Evolutionary conservation across 2,113 vertebrate genomes (phyloP).

Genomic region (Paedocypris sp.): DNA sequence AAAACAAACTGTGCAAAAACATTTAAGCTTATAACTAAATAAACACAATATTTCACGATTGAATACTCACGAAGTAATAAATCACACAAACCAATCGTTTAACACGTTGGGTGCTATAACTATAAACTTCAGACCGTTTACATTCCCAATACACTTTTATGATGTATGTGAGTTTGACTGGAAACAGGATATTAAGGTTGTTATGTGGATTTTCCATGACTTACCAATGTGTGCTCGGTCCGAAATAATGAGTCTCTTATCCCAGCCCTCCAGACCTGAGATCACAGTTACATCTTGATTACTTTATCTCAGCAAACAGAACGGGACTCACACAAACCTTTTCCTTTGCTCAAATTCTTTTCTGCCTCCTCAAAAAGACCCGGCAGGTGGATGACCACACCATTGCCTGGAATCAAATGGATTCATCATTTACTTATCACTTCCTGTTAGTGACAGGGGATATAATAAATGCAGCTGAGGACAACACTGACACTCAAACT

Average conservation of each 20-base stretch:
- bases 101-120: too few relatives aligned
- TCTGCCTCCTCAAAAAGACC: conserved; percentile 95
- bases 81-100: too few relatives aligned
- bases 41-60: too few relatives aligned
- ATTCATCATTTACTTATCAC: neutral
- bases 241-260: conserved; percentile 88
- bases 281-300: conserved; percentile 10
- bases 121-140: too few relatives aligned
- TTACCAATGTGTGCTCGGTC: conserved; percentile 96
- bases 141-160: too few relatives aligned
- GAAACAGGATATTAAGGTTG: neutral
- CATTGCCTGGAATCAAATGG: conserved; percentile 72
- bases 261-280: conserved; percentile 87
- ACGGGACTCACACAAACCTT: conserved; percentile 61
- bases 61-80: too few relatives aligned
- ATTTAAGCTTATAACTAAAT: too few relatives aligned
- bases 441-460: too few relatives aligned
- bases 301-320: neutral
- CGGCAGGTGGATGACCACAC: conserved; percentile 94
- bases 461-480: too few relatives aligned
- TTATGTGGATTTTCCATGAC: conserved; percentile 29
- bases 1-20: too few relatives aligned
- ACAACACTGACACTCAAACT: too few relatives aligned
- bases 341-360: conserved; percentile 88
- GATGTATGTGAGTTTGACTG: neutral